Evolutionary conservation across 1,140 invertebrate genomes (phyloP).

Genomic region (Drosophila pseudoananassae): DNA sequence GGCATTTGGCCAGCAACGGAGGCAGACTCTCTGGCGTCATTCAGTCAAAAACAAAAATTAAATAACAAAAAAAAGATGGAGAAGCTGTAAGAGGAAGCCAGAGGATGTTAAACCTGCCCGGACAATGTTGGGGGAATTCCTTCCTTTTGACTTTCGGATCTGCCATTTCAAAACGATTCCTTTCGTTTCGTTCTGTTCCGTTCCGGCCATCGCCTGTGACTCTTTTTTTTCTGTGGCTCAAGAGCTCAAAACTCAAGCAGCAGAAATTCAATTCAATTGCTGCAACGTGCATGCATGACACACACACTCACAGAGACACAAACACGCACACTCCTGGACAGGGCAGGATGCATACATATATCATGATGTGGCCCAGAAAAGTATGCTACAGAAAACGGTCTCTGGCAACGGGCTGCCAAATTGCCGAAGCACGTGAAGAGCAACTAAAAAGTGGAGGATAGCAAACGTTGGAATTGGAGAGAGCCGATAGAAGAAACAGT

Average conservation of each 20-base stretch:
- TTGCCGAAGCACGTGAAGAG: conserved; percentile 49
- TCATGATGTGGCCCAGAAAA: conserved; percentile 71
- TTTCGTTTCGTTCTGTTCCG: conserved; percentile 1
- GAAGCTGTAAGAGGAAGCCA: conserved; percentile 22
- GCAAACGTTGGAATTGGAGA: conserved; percentile 1
- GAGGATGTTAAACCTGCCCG: conserved; percentile 48
- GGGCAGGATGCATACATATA: conserved; percentile 42
- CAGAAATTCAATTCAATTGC: conserved; percentile 78
- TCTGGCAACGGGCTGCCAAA: conserved; percentile 57
- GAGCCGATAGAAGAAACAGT: conserved; percentile 5
- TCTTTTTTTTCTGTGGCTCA: conserved; percentile 58
- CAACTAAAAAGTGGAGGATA: conserved; percentile 1
- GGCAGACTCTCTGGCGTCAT: conserved; percentile 48
- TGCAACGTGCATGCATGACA: conserved; percentile 51
- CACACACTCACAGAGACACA: conserved; percentile 24
- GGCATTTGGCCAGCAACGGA: conserved; percentile 49
- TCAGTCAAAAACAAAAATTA: conserved; percentile 26
- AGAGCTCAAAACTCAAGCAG: conserved; percentile 59
- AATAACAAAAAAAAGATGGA: neutral
- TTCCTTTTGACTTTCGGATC: conserved; percentile 27
- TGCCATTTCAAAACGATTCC: neutral
- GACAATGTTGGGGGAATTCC: conserved; percentile 28
- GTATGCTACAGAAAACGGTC: conserved; percentile 67
- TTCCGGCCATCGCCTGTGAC: conserved; percentile 17
- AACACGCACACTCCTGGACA: neutral